These are phyloP conservation scores for Drosophila auraria DNA, from an alignment of 1,140 invertebrate genomes.

Conservation along the genomic window DNA sequence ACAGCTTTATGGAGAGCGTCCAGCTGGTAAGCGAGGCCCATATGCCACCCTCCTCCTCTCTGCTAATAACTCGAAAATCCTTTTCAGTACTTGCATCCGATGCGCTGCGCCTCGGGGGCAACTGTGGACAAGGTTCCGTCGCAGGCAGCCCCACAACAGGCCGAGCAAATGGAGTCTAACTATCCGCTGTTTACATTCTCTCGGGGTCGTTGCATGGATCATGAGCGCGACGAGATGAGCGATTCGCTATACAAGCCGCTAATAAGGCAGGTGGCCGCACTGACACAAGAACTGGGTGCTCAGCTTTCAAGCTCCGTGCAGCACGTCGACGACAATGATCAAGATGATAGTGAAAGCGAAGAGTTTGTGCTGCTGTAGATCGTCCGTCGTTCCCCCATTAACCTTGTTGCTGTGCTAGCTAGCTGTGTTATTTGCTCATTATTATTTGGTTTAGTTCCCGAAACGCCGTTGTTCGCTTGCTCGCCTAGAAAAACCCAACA, in stretches of 20 bases:
- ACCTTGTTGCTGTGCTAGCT: slow-evolving; percentile 42
- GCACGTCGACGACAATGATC: slow-evolving; percentile 86
- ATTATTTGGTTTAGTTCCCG: slow-evolving; percentile 51
- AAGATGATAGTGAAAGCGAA: slow-evolving; percentile 90
- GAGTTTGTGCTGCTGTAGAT: slow-evolving; percentile 89
- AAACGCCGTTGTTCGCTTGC: slow-evolving; percentile 61
- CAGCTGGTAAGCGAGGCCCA: slow-evolving; percentile 86
- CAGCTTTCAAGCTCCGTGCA: slow-evolving; percentile 68
- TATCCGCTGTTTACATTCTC: slow-evolving; percentile 94
- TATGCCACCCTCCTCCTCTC: background rate
- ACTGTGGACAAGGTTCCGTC: slow-evolving; percentile 50
- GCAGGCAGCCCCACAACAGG: slow-evolving; percentile 37
- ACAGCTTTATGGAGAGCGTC: slow-evolving; percentile 90
- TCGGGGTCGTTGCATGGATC: slow-evolving; percentile 88
- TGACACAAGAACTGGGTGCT: slow-evolving; percentile 82
- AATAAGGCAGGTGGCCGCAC: slow-evolving; percentile 86
- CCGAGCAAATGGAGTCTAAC: slow-evolving; percentile 86
- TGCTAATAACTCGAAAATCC: background rate
- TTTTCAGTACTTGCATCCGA: slow-evolving; percentile 87
- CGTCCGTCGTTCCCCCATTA: slow-evolving; percentile 10
- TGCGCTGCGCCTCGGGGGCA: slow-evolving; percentile 84
- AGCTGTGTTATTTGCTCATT: slow-evolving; percentile 70
- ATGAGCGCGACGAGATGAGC: slow-evolving; percentile 84
- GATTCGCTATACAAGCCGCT: slow-evolving; percentile 86
- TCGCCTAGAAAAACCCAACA: slow-evolving; percentile 59